Percentiles rank a stretch among this genome's conserved stretches.
Conservation (phyloP, 1,140 invertebrate species). For the Micrasema longulum region DNA sequence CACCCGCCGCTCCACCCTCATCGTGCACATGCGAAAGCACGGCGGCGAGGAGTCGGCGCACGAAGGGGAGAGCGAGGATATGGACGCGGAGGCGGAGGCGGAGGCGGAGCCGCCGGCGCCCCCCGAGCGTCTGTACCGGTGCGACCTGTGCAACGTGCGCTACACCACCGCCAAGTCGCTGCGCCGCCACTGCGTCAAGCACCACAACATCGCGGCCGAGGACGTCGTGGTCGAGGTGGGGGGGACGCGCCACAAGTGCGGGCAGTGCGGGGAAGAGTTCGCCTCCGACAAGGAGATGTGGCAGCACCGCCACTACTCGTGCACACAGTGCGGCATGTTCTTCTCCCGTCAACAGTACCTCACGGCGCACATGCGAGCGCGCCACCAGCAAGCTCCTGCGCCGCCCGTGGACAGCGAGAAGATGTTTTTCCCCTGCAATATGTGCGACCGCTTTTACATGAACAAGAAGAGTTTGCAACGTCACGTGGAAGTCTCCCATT, state of each 20-base stretch:
- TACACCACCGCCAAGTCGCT: conserved; percentile 45
- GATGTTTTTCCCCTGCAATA: conserved; percentile 65
- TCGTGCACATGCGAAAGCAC: conserved; percentile 69
- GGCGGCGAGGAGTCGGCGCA: conserved; percentile 57
- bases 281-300: conserved; percentile 63
- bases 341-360: conserved; percentile 68
- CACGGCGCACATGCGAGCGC: conserved; percentile 68
- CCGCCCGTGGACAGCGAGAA: conserved; percentile 60
- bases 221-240: conserved; percentile 29
- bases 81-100: conserved; percentile 51
- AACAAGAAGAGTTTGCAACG: conserved; percentile 68
- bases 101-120: background rate
- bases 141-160: conserved; percentile 48
- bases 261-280: conserved; percentile 64
- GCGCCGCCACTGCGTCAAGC: conserved; percentile 43
- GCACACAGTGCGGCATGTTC: conserved; percentile 70
- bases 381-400: conserved; percentile 57
- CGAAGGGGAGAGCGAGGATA: conserved; percentile 59
- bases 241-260: conserved; percentile 61
- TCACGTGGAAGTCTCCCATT: conserved; percentile 65
- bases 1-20: conserved; percentile 65
- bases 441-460: conserved; percentile 67
- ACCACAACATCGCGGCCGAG: conserved; percentile 42
- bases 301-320: conserved; percentile 65
- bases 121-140: conserved; percentile 32